Conservation (phyloP, 2,888 invertebrate species). For the Amiota communis region DNA sequence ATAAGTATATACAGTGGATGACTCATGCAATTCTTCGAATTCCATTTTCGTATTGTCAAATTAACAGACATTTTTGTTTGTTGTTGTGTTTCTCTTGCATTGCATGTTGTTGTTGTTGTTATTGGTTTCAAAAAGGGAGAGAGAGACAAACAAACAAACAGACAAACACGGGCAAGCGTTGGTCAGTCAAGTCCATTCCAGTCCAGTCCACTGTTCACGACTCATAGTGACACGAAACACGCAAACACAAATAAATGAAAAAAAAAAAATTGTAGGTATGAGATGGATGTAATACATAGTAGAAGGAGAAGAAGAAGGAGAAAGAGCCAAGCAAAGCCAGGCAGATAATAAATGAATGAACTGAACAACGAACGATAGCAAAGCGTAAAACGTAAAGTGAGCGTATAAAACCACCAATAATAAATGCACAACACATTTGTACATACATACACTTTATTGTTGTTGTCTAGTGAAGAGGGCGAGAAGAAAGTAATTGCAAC, state of each 20-base stretch:
- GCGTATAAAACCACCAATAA: conserved; percentile 34
- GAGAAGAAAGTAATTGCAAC: too few relatives aligned
- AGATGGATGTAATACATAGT: too few relatives aligned
- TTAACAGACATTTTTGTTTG: conserved; percentile 7
- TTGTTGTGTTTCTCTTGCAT: not conserved
- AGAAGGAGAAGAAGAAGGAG: too few relatives aligned
- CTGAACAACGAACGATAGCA: conserved; percentile 47
- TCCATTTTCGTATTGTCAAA: conserved; percentile 41
- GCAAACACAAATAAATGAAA: not conserved
- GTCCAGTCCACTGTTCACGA: not conserved
- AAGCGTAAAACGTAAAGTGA: conserved; percentile 34
- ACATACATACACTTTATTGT: not conserved
- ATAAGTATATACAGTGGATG: conserved; percentile 35
- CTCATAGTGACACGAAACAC: not conserved
- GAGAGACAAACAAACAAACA: conserved; percentile 18
- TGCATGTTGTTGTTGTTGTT: conserved; percentile 4
- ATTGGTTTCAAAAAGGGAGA: conserved; percentile 25
- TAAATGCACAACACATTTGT: conserved; percentile 14
- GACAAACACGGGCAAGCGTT: not conserved
- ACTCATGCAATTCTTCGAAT: conserved; percentile 56
- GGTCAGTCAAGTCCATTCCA: not conserved
- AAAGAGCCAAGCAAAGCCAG: not conserved
- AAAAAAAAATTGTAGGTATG: conserved; percentile 15
- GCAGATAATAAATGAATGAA: conserved; percentile 33
- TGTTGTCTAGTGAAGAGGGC: not conserved